Base-by-base conservation (phyloP, 1,140 invertebrate species). In the Caenorhabditis remanei region DNA sequence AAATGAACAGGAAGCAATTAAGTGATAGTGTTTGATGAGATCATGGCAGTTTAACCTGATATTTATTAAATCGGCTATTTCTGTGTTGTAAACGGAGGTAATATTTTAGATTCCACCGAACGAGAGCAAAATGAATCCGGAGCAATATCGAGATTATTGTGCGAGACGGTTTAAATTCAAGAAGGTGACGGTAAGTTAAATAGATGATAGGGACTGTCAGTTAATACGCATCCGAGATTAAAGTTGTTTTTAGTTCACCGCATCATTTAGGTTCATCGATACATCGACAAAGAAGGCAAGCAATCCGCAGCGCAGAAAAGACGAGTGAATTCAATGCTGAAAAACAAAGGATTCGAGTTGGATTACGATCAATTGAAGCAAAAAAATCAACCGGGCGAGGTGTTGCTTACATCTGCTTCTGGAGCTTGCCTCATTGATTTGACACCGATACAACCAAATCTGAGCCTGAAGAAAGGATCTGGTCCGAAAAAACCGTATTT, bases 291-390 rank as follows among this genome's bases (percentile, higher is more conserved):
- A 46, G 67, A 43, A 16, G 40, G 21, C 9, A 50, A 79, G 21
- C 13, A 53, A 50, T 46, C n/a, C 8, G 40, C 13, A 4, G 46
- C 11, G 9, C 71, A 24, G n/a, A n/a, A 79, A n/a, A 79, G 53
- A 50, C 43, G 46, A 21, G 0, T 79, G 46, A 79, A 79, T 24
- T 9, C 46, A 24, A 50, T 79, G 8, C 46, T 79, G 19, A 79
- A 79, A 50, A 79, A 79, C 14, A 48, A 40, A 79, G 71, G 71
- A 50, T 79, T 79, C 46, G 71, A 79, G 4, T 5, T 53, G 46
- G 71, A 79, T 79, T 79, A 79, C 40, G 71, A 79, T 79, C 71
- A 79, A 50, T 24, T 79, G 19, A 79, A 79, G 24, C 50, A 79
- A 46, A 79, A 43, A 19, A 79, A 79, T n/a, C 21, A 48, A 8